Conservation (phyloP, 1,140 invertebrate species). For the Pentalonia nigronervosa region DNA sequence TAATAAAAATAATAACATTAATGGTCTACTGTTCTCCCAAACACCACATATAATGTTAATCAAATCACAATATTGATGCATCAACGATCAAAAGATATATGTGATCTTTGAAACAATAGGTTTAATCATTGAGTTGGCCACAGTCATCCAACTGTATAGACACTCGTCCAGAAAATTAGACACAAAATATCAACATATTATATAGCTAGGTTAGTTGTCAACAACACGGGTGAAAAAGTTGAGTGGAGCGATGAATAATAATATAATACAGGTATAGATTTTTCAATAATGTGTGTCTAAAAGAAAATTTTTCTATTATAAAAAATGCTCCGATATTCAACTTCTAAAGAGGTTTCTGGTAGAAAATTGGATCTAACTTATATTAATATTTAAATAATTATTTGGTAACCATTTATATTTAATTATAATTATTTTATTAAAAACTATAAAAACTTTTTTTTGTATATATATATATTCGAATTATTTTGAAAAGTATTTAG, state of each 20-base stretch:
- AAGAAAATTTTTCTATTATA: too few relatives aligned
- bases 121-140: not conserved
- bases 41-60: not conserved
- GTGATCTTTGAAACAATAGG: not conserved
- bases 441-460: too few relatives aligned
- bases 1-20: not conserved
- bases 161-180: not conserved
- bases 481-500: not conserved
- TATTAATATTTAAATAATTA: too few relatives aligned
- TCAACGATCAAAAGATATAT: not conserved
- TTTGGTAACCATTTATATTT: not conserved
- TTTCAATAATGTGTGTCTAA: not conserved
- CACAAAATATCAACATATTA: not conserved
- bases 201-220: not conserved
- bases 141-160: not conserved
- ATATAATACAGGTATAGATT: not conserved
- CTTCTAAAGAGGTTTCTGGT: not conserved
- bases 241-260: not conserved
- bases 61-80: not conserved
- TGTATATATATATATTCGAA: too few relatives aligned
- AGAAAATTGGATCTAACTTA: not conserved
- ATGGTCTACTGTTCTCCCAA: not conserved
- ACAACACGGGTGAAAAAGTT: not conserved
- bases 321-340: not conserved
- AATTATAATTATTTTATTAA: not conserved